Evolutionary conservation across 2,888 invertebrate genomes (phyloP), one percentile per base, ranked within the genome.

Genomic region (Rapana venosa): DNA sequence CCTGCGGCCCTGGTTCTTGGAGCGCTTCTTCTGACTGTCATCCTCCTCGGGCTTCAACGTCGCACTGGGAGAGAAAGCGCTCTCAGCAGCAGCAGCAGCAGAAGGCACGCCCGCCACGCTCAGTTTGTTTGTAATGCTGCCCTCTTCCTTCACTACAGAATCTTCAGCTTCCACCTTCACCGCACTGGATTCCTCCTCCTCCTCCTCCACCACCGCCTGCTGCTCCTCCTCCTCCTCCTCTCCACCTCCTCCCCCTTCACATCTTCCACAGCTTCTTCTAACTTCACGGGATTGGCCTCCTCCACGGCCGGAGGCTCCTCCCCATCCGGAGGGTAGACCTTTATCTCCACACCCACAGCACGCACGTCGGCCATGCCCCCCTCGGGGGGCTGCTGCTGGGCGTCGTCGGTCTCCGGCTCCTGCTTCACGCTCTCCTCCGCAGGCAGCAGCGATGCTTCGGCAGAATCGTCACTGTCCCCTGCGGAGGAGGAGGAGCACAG

Each of bases 401-500:
- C 47, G 22, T 83, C 83, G 6, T 83, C n/a, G 5, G 2, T 17
- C 0, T 58, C 61, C 30, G 13, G 61, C 66, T 66, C 87, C n/a
- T 56, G 66, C 32, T 86, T 61, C 11, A 83, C 2, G 22, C 32
- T 61, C 17, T 88, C 58, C 79, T 56, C 58, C 0, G 77, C 58
- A 26, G 87, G 26, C 0, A 58, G 58, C n/a, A 58, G 36, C 17
- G 81, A 17, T 8, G 84, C n/a, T 17, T 90, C 90, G 13, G 87
- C 81, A 58, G 88, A 87, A 32, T 92, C 92, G 1, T 92, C 91
- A 8, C 87, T 77, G 30, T 92, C 92, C 11, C 56, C 88, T 6
- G 36, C 35, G 11, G 89, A 74, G 26, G 81, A 87, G 15, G 86
- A 85, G 4, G 77, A 85, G n/a, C 87, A 83, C n/a, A 58, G 74